Base-by-base conservation (phyloP, 2,888 invertebrate genomes). In the Miltochrista miniata region DNA sequence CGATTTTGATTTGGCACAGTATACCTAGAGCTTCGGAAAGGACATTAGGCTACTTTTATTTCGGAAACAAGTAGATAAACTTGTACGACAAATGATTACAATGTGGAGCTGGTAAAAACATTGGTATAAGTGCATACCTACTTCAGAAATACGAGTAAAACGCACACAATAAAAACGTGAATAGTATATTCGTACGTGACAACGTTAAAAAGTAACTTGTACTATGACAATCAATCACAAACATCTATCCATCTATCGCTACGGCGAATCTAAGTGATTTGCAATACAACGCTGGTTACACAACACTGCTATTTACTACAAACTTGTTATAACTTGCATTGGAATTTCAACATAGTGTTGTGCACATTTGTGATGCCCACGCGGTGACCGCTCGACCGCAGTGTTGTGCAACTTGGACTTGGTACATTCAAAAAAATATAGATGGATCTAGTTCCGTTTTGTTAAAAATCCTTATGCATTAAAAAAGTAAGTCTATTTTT, bases 311-410 rank as follows among this genome's bases (percentile, higher is more conserved):
- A 66, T 70, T 70, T 68, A 68, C 61, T 52, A 64, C 62, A 61
- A 45, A 56, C 58, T 66, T 64, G 65, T 67, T 70, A 70, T 69
- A 62, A 63, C 61, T 63, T 60, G 70, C 68, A 74, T 58, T 74
- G 72, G 62, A 61, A 62, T 77, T 77, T 70, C 77, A 69, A 76
- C 68, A 76, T 56, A 55, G 54, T 45, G 59, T 57, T 56, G 64
- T 64, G 68, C 64, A 67, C 72, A 74, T 74, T 70, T 74, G 64
- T 47, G 60, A 57, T 59, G 57, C 63, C 74, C 64, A 72, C 72
- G 61, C 67, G 48, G 56, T 58, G 61, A 45, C 59, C 67, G 53
- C 54, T 66, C 64, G 47, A 59, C 59, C 46, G 48, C 52, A 40
- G 15, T 12, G 36, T 68, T 70, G 61, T 62, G 61, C 61, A 73